Evolutionary conservation across 2,888 invertebrate species (phyloP).

Genomic region (Eupithecia abbreviata): DNA sequence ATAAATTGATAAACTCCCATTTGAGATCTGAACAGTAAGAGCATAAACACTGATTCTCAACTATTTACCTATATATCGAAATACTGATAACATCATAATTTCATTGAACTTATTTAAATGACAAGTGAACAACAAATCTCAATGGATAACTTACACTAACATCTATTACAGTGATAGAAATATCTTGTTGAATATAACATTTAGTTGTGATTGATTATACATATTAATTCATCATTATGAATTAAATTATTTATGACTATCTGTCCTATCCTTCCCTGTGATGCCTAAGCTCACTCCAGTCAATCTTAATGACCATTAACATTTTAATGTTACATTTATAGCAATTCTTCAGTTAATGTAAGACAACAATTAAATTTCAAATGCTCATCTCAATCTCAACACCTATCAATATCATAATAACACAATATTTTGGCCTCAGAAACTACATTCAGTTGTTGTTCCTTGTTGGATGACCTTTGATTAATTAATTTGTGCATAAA

Average conservation of each 20-base stretch:
- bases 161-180: slow-evolving; percentile 4
- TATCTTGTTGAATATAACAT: slow-evolving; percentile 12
- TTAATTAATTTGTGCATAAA: slow-evolving; percentile 14
- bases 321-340: slow-evolving; percentile 23
- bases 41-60: slow-evolving; percentile 32
- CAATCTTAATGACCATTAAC: slow-evolving; percentile 36
- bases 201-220: slow-evolving; percentile 9
- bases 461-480: not conserved
- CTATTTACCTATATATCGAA: slow-evolving; percentile 22
- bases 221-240: slow-evolving; percentile 9
- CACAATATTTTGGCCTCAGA: slow-evolving; percentile 20
- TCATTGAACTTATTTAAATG: not conserved
- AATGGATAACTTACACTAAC: slow-evolving; percentile 19
- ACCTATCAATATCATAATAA: not conserved
- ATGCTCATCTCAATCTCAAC: slow-evolving; percentile 5
- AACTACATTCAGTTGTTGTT: slow-evolving; percentile 5
- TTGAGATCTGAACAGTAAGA: slow-evolving; percentile 37
- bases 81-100: slow-evolving; percentile 33
- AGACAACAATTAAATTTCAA: slow-evolving; percentile 15
- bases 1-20: not conserved
- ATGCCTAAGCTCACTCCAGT: slow-evolving; percentile 43
- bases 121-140: slow-evolving; percentile 16
- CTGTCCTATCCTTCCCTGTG: slow-evolving; percentile 39
- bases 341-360: slow-evolving; percentile 10
- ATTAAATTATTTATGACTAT: slow-evolving; percentile 33